phyloP scores from a whole-genome alignment of 1,140 invertebrate species.

The Conus betulinus region DNA sequence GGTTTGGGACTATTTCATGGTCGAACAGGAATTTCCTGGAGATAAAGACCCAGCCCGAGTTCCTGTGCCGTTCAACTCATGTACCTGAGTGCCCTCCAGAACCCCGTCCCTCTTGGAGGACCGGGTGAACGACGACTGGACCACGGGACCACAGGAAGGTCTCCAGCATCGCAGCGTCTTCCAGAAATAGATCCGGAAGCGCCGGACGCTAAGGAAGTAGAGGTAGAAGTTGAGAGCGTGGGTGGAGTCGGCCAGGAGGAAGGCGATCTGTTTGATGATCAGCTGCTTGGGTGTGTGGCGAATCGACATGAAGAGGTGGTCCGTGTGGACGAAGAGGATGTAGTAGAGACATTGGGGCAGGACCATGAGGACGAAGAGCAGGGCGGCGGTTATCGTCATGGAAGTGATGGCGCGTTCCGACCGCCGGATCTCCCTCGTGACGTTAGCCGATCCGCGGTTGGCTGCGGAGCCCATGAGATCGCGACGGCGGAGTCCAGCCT shows the following conservation, averaged over 20 bases:
- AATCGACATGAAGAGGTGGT: background rate
- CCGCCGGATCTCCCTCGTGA: background rate
- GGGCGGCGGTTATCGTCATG: constrained; percentile 10
- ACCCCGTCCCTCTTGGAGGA: constrained; percentile 9
- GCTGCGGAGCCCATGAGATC: background rate
- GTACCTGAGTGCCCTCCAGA: constrained; percentile 1
- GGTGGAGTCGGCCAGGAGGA: constrained; percentile 58
- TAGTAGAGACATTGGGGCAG: constrained; percentile 23
- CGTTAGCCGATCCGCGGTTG: background rate
- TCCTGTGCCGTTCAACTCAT: background rate
- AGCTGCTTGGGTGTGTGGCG: background rate
- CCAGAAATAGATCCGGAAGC: constrained; percentile 59
- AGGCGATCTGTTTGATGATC: constrained; percentile 50
- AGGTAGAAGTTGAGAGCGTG: constrained; percentile 67
- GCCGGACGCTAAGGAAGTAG: constrained; percentile 60
- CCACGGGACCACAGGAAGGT: background rate
- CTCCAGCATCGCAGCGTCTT: constrained; percentile 46
- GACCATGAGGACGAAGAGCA: constrained; percentile 29
- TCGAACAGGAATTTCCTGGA: constrained; percentile 10
- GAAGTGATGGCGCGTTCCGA: background rate
- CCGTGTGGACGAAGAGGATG: background rate
- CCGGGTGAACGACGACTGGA: background rate
- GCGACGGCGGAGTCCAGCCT: background rate
- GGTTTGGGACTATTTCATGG: too few relatives aligned
- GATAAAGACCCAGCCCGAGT: background rate